Base-by-base conservation (phyloP, 2,888 invertebrate genomes). In the Petrophora chlorosata region DNA sequence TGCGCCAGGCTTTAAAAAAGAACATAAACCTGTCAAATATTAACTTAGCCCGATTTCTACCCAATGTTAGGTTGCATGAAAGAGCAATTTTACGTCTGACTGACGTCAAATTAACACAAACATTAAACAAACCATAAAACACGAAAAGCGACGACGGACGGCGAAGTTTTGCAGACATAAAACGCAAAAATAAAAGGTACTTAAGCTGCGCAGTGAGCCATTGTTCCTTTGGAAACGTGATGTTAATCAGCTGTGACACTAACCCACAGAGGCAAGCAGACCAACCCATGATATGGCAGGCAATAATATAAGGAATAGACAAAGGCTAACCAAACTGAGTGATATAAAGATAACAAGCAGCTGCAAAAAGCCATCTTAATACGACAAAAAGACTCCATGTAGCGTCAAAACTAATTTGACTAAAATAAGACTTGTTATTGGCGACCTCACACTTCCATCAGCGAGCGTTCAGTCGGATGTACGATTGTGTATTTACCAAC, bases 81-180 rank as follows among this genome's bases (percentile, higher is more conserved):
- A 33, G 30, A 42, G 44, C 36, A 34, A 53, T 33, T 49, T 32
- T 38, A 47, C 19, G 28, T 43, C 36, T 51, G 50, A 53, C 36
- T 51, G 50, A 53, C 50, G 58, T 53, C 45, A 56, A 15, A 40
- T n/a, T n/a, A 38, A 22, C 29, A 22, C 16, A 29, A 30, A 36
- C 28, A 38, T 49, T 50, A 51, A 58, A 50, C 50, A 53, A 22
- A 38, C 28, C 29, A 34, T 53, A 32, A 43, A 51, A 30, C 28
- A 41, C 19, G 22, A 38, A 49, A 49, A 43, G 22, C 36, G 25
- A 42, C 43, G 38, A 34, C 29, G 10, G n/a, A 30, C 43, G 26
- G 17, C 15, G 10, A 14, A 44, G 41, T 47, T 42, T 39, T 17
- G 36, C 34, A 47, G 36, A 44, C 33, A 43, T 35, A 10, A 32